Percentiles rank a stretch among this genome's conserved stretches.
phyloP scores from a whole-genome alignment of 2,888 invertebrate species.

The Deilephila porcellus region DNA sequence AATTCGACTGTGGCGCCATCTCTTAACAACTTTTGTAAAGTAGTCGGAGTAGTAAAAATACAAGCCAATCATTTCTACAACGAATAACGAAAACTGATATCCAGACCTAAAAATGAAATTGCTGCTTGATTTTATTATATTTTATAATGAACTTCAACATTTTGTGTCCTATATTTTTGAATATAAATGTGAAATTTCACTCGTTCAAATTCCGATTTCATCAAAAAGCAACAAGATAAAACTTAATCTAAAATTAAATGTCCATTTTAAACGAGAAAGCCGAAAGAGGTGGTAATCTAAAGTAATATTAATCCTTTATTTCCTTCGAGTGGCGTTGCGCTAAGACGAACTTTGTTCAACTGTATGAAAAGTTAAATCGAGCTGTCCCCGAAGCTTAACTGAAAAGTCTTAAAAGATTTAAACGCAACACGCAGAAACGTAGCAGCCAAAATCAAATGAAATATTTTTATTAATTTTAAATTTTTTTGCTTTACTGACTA shows the following conservation, averaged over 20 bases:
- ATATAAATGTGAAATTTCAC: neutral
- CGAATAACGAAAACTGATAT: too few relatives aligned
- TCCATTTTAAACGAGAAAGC: conserved; percentile 37
- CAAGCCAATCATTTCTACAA: neutral
- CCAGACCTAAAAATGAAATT: neutral
- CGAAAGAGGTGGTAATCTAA: conserved; percentile 42
- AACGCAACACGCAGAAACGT: neutral
- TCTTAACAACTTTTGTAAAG: conserved; percentile 40
- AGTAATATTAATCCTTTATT: conserved; percentile 35
- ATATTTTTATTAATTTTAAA: neutral
- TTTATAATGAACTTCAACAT: too few relatives aligned
- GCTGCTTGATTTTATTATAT: neutral
- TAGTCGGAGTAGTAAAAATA: neutral
- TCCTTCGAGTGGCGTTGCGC: conserved; percentile 3
- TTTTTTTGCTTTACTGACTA: too few relatives aligned
- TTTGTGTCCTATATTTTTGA: neutral
- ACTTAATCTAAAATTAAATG: conserved; percentile 49
- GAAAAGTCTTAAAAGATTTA: conserved; percentile 10
- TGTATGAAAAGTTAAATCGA: conserved; percentile 56
- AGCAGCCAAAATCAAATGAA: neutral
- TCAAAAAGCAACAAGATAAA: conserved; percentile 19
- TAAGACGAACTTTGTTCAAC: conserved; percentile 13
- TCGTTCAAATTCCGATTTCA: neutral
- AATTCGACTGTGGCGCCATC: conserved; percentile 60
- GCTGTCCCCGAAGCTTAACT: conserved; percentile 54